Conservation (phyloP, 2,888 invertebrate genomes). For the Scaptomyza cyrtandrae region DNA sequence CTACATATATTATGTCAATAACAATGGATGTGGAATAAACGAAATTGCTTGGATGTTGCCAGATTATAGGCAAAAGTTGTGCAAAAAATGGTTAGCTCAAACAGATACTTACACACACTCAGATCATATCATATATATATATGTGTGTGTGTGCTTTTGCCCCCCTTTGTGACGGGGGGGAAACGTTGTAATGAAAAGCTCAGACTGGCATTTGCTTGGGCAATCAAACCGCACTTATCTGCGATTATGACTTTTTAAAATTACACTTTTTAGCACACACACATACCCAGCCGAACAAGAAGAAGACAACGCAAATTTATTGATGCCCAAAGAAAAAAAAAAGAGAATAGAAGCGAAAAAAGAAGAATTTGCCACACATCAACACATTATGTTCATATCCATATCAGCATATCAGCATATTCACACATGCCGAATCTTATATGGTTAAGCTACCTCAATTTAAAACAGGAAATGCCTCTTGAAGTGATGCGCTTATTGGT, state of each 20-base stretch:
- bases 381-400: conserved; percentile 16
- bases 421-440: conserved; percentile 57
- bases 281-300: conserved; percentile 50
- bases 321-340: conserved; percentile 31
- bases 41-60: conserved; percentile 58
- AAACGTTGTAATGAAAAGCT: conserved; percentile 80
- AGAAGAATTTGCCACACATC: conserved; percentile 60
- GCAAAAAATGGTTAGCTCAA: conserved; percentile 56
- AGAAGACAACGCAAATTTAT: conserved; percentile 65
- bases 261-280: conserved; percentile 77
- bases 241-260: conserved; percentile 82
- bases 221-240: conserved; percentile 83
- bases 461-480: conserved; percentile 83
- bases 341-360: not conserved
- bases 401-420: conserved; percentile 56
- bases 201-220: conserved; percentile 59
- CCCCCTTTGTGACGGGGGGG: conserved; percentile 31
- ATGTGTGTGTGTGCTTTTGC: conserved; percentile 26
- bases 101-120: conserved; percentile 33
- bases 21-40: conserved; percentile 67
- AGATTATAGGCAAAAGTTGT: conserved; percentile 71
- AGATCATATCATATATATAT: conserved; percentile 34
- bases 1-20: conserved; percentile 69
- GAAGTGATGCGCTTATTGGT: conserved; percentile 64
- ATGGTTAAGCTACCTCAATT: conserved; percentile 72